Percentiles rank a stretch among this genome's conserved stretches.
phyloP scores from a whole-genome alignment of 2,888 invertebrate genomes.

The Scaptomyza reducta region DNA sequence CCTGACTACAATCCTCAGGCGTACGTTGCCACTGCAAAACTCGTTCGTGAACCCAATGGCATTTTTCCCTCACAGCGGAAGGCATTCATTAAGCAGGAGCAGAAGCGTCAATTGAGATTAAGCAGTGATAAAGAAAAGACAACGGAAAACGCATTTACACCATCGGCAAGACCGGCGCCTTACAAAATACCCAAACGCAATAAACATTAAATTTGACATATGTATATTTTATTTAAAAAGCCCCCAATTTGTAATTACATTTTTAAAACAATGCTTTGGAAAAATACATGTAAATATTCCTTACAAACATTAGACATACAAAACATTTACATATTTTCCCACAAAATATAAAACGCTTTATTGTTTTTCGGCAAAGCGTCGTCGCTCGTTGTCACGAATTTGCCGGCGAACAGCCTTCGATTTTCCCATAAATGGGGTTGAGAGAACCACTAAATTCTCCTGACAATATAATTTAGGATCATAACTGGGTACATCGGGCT shows the following conservation, averaged over 20 bases:
- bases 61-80: slow-evolving; percentile 70
- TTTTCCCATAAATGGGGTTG: slow-evolving; percentile 3
- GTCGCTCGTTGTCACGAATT: slow-evolving; percentile 30
- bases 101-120: slow-evolving; percentile 66
- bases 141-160: not conserved
- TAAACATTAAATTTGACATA: not conserved
- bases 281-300: not conserved
- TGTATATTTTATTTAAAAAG: too few species aligned
- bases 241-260: too few species aligned
- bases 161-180: slow-evolving; percentile 15
- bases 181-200: slow-evolving; percentile 14
- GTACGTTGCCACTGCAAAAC: slow-evolving; percentile 63
- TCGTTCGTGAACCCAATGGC: slow-evolving; percentile 73
- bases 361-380: slow-evolving; percentile 17
- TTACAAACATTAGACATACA: not conserved
- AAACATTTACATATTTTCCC: too few species aligned
- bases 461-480: slow-evolving; percentile 35
- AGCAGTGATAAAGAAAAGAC: slow-evolving; percentile 19
- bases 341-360: not conserved
- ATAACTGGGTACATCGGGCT: slow-evolving; percentile 37
- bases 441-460: slow-evolving; percentile 34
- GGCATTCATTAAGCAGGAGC: slow-evolving; percentile 76
- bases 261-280: not conserved
- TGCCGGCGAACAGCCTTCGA: slow-evolving; percentile 13
- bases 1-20: slow-evolving; percentile 76